These are phyloP conservation scores for Tetramorium alpestre DNA, from an alignment of 1,140 invertebrate genomes.

Conservation along the genomic window DNA sequence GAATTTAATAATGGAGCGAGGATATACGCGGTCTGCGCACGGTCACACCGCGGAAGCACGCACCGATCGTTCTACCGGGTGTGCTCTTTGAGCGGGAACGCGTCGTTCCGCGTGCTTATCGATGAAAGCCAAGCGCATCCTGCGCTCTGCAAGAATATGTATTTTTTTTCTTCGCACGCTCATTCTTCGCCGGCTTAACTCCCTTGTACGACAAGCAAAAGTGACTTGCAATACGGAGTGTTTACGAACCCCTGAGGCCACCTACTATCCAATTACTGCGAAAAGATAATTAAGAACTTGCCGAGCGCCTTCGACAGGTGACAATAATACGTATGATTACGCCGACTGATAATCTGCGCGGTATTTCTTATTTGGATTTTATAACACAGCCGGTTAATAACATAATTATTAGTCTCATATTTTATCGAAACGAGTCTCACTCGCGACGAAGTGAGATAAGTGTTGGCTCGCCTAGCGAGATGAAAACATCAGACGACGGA, in stretches of 20 bases:
- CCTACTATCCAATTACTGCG: background rate
- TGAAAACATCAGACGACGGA: background rate
- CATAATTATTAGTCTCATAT: slow-evolving; percentile 27
- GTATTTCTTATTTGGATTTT: background rate
- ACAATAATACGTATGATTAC: slow-evolving; percentile 29
- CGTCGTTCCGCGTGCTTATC: slow-evolving; percentile 32
- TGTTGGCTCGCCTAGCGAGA: background rate
- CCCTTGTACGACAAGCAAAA: background rate
- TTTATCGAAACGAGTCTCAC: slow-evolving; percentile 1
- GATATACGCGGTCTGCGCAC: slow-evolving; percentile 78
- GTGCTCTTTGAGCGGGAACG: slow-evolving; percentile 36
- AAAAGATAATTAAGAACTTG: slow-evolving; percentile 6
- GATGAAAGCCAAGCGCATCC: slow-evolving; percentile 38
- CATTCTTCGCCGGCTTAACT: background rate
- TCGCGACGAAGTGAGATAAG: slow-evolving; percentile 18
- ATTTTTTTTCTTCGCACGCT: slow-evolving; percentile 7
- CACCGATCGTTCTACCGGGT: slow-evolving; percentile 71
- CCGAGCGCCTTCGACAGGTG: background rate
- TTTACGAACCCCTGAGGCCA: background rate
- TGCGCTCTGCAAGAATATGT: background rate
- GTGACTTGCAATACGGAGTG: background rate
- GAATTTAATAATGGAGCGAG: slow-evolving; percentile 79
- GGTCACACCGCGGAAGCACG: slow-evolving; percentile 72
- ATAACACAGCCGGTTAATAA: slow-evolving; percentile 10
- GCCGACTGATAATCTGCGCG: background rate